phyloP scores from a whole-genome alignment of 2,888 invertebrate genomes.

The Incurvaria masculella region DNA sequence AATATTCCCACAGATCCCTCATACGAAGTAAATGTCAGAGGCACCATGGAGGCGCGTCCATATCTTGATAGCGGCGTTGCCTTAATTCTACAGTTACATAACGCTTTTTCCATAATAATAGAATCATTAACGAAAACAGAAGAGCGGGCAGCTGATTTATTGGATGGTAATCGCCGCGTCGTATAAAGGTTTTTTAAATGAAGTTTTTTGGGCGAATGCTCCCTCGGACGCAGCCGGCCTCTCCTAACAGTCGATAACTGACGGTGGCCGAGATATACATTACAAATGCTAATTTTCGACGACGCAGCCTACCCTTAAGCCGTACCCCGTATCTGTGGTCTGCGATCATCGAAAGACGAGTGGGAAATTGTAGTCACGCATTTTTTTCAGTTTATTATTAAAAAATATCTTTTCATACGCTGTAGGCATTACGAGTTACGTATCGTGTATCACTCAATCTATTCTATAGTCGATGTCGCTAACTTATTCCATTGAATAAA shows the following conservation, averaged over 20 bases:
- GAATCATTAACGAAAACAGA: conserved; percentile 59
- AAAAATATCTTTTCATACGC: no score
- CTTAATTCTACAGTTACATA: conserved; percentile 55
- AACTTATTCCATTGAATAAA: no score
- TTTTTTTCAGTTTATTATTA: no score
- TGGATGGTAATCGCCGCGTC: conserved; percentile 54
- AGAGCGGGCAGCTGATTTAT: conserved; percentile 58
- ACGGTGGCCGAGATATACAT: not conserved
- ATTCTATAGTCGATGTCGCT: no score
- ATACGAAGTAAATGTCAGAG: conserved; percentile 18
- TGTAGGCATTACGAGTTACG: no score
- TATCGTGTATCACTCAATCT: no score
- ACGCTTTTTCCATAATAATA: conserved; percentile 57
- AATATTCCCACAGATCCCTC: no score
- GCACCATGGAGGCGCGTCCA: conserved; percentile 27
- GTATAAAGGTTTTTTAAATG: conserved; percentile 55
- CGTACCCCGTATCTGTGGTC: no score
- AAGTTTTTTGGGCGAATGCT: conserved; percentile 37
- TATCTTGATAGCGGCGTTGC: conserved; percentile 22
- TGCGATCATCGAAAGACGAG: no score
- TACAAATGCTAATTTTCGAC: not conserved
- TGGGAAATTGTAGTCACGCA: no score
- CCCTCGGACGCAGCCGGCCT: conserved; percentile 35
- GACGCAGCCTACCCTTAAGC: not conserved
- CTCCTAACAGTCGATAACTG: conserved; percentile 1